Evolutionary conservation across 2,797 vertebrate genomes (phyloP).

Genomic region (Protonibea diacanthus): DNA sequence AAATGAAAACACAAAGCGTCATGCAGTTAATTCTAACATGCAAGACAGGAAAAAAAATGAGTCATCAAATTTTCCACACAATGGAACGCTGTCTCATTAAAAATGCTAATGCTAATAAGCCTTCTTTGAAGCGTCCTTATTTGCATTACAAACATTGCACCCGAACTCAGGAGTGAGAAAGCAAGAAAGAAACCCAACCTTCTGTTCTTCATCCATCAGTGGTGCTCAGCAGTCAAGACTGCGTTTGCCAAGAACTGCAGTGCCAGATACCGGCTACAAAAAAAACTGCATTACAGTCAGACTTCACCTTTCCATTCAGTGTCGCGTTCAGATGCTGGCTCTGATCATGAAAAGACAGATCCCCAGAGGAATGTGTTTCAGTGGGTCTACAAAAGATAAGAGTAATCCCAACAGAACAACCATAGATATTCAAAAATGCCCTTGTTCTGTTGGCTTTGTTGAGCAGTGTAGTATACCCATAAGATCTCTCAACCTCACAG

Average conservation of each 20-base stretch:
- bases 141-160: constrained; percentile 91
- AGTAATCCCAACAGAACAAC: constrained; percentile 84
- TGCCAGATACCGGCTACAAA: constrained; percentile 27
- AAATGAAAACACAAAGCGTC: constrained; percentile 28
- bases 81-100: constrained; percentile 84
- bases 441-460: constrained; percentile 84
- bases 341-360: constrained; percentile 75
- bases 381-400: constrained; percentile 78
- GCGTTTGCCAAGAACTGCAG: constrained; percentile 37
- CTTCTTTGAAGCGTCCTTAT: constrained; percentile 90
- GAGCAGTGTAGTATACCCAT: constrained; percentile 66
- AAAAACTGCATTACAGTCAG: constrained; percentile 39
- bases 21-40: constrained; percentile 28
- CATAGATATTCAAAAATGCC: constrained; percentile 86
- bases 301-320: constrained; percentile 50
- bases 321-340: constrained; percentile 45
- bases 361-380: constrained; percentile 75
- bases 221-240: constrained; percentile 47
- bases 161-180: constrained; percentile 73
- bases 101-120: constrained; percentile 93
- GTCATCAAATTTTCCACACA: constrained; percentile 80
- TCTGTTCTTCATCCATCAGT: constrained; percentile 82
- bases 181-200: constrained; percentile 76
- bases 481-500: constrained; percentile 53
- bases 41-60: constrained; percentile 53